Percentiles rank a stretch among this genome's conserved stretches.
These are phyloP conservation scores for Halocaridina rubra DNA, from an alignment of 2,888 invertebrate genomes.

Conservation along the genomic window DNA sequence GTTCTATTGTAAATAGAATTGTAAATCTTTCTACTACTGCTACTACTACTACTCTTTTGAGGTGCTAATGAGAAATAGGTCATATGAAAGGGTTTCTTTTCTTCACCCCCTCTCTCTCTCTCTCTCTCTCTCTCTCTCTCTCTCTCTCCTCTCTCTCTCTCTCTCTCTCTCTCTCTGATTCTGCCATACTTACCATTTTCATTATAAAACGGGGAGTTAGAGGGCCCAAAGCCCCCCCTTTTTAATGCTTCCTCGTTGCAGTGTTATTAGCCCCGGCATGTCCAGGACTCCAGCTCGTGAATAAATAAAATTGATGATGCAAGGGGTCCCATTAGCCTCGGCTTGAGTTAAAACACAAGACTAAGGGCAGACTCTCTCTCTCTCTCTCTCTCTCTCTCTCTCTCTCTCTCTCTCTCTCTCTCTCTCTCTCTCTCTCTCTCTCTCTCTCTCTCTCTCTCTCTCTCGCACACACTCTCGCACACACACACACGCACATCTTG, in stretches of 20 bases:
- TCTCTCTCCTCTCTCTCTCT: neutral
- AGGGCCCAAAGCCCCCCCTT: neutral
- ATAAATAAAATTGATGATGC: slow-evolving; percentile 55
- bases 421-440: no score
- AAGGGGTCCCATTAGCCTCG: slow-evolving; percentile 4
- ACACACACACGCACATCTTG: no score
- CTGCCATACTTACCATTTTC: slow-evolving; percentile 43
- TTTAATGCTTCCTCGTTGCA: slow-evolving; percentile 35
- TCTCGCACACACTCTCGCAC: no score
- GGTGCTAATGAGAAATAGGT: neutral
- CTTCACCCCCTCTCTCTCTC: neutral
- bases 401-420: neutral
- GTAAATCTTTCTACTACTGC: no score
- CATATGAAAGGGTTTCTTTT: neutral
- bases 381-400: neutral
- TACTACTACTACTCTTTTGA: neutral
- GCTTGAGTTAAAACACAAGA: neutral
- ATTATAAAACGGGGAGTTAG: slow-evolving; percentile 14
- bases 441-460: no score
- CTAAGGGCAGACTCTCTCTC: neutral
- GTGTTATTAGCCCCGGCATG: slow-evolving; percentile 44
- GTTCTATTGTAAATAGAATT: no score
- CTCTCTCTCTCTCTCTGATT: neutral
- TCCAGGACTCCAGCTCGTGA: slow-evolving; percentile 27
- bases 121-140: neutral